Evolutionary conservation across 2,113 vertebrate genomes (phyloP), one percentile per base, ranked within the genome.

Genomic region (Garra rufa): DNA sequence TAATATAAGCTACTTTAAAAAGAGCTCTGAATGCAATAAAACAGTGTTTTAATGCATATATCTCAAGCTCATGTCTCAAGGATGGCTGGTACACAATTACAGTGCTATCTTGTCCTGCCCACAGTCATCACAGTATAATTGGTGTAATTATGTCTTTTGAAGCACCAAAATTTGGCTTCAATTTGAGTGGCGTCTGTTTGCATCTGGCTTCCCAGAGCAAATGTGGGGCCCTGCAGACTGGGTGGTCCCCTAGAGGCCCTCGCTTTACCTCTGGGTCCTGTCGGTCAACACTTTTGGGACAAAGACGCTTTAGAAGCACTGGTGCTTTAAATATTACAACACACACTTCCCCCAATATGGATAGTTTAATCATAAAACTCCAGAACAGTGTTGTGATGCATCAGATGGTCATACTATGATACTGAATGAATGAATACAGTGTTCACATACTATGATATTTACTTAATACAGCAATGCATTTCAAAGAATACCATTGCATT

Each of bases 171-270:
- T 41, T 28, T 48, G 9, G 24, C 57, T 57, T 41, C 43, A 50
- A 44, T 70, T 76, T 57, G 43, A 46, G 48, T 71, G 85, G 83
- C 50, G 50, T 75, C 75, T 61, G 73, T 83, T 82, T 84, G 59
- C 79, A 85, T 85, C 67, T 57, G 77, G 73, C 5, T 30, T 61
- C n/a, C 6, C 52, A 15, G 34, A 63, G 76, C 8, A 44, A 28
- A 43, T 78, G 59, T 74, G 84, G 28, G 52, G 65, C 63, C 80
- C 61, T 9, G 82, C 87, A 78, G 48, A 69, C 84, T 93, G 94
- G 94, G 94, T 95, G 94, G 94, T 94, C 94, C 74, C 89, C 85
- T 24, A 11, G 83, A 89, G 81, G 85, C 88, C 81, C 65, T 65
- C 78, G 38, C 44, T 65, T 75, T 86, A 82, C 90, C 89, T 91